Conservation (phyloP, 2,797 vertebrate genomes). For the Otus scops region DNA sequence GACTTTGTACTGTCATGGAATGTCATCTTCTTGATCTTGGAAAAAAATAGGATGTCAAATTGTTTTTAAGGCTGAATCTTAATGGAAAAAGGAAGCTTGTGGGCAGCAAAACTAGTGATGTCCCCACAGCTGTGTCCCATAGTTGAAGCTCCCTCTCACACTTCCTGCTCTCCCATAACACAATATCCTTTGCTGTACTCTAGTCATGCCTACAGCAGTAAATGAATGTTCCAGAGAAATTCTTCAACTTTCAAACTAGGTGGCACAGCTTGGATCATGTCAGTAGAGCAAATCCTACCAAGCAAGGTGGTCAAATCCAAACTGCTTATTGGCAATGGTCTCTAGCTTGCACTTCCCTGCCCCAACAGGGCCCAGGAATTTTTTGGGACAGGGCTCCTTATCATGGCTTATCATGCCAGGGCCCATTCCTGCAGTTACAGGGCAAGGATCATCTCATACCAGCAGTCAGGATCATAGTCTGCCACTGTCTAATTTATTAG, state of each 20-base stretch:
- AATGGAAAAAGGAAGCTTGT: neutral
- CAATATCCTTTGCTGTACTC: neutral
- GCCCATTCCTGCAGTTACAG: neutral
- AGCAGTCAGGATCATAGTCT: neutral
- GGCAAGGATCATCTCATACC: neutral
- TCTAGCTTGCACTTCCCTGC: neutral
- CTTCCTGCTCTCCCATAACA: neutral
- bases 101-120: neutral
- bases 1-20: neutral
- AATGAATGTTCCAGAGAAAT: neutral
- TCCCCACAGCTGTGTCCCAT: neutral
- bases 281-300: neutral
- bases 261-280: neutral
- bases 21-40: neutral
- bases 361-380: neutral
- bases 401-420: neutral
- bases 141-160: neutral
- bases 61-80: neutral
- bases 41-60: neutral
- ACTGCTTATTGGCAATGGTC: too few relatives aligned
- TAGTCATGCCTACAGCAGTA: neutral
- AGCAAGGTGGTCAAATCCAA: neutral
- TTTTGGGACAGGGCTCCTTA: neutral
- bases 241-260: neutral
- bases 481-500: neutral